Evolutionary conservation across 2,113 vertebrate genomes (phyloP).

Genomic region (Grammomys surdaster): DNA sequence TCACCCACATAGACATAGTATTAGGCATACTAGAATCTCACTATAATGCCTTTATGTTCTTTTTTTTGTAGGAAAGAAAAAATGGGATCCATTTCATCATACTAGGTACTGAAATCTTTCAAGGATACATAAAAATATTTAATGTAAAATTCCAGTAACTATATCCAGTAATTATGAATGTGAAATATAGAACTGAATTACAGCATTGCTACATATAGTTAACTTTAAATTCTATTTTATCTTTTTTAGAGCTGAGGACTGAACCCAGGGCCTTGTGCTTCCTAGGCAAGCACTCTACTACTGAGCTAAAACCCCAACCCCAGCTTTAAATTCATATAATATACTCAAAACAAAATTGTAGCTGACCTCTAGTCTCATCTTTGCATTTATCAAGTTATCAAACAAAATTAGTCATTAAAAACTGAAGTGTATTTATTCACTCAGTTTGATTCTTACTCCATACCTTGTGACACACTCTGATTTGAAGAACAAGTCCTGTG

Average conservation of each 20-base stretch:
- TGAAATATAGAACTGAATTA: not conserved
- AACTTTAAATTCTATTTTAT: not conserved
- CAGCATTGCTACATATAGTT: not conserved
- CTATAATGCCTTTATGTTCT: not conserved
- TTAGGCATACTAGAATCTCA: not conserved
- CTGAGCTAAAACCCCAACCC: no score
- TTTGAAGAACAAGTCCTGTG: not conserved
- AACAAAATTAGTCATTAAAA: constrained; percentile 59
- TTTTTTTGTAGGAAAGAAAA: not conserved
- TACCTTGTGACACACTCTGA: constrained; percentile 37
- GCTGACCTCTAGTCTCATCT: constrained; percentile 39
- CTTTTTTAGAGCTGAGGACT: no score
- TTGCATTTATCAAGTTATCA: constrained; percentile 65
- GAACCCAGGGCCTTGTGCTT: no score
- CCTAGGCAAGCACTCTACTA: no score
- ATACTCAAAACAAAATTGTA: constrained; percentile 47
- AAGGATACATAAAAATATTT: not conserved
- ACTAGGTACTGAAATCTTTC: not conserved
- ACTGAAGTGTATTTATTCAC: constrained; percentile 47
- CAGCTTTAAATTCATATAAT: constrained; percentile 22
- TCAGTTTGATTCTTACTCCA: constrained; percentile 36
- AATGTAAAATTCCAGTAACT: not conserved
- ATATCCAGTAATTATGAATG: not conserved
- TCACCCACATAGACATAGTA: not conserved
- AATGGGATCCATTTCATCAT: not conserved